These are phyloP conservation scores for Littorina saxatilis DNA, from an alignment of 1,140 invertebrate genomes.

Conservation along the genomic window DNA sequence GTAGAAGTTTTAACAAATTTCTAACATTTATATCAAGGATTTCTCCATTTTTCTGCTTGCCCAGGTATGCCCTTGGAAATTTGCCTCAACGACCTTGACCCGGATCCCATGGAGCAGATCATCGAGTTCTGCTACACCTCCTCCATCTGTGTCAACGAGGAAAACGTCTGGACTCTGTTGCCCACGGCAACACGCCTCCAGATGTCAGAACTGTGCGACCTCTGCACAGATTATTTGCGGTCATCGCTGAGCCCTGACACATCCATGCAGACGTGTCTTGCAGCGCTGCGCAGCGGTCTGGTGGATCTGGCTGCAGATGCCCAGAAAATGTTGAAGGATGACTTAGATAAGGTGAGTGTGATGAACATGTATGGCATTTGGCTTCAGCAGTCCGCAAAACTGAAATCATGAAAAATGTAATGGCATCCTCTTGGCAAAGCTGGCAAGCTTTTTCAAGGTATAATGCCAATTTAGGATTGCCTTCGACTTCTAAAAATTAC, in stretches of 20 bases:
- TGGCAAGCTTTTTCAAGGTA: too few relatives aligned
- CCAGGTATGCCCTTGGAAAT: conserved; percentile 42
- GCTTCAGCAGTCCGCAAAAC: too few relatives aligned
- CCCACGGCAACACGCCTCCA: conserved; percentile 52
- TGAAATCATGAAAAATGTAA: too few relatives aligned
- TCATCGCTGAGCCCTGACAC: conserved; percentile 49
- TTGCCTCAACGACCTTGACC: conserved; percentile 48
- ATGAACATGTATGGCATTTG: too few relatives aligned
- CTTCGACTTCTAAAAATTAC: too few relatives aligned
- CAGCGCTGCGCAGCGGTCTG: conserved; percentile 44
- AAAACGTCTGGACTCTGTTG: conserved; percentile 57
- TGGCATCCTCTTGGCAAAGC: too few relatives aligned
- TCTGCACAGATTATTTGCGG: conserved; percentile 59
- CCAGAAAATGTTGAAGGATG: conserved; percentile 47
- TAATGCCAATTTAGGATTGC: too few relatives aligned
- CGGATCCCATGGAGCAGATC: conserved; percentile 48
- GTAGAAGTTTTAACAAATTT: too few relatives aligned
- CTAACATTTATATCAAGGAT: too few relatives aligned
- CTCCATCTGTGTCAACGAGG: conserved; percentile 55
- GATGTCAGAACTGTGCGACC: conserved; percentile 54
- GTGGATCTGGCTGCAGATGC: conserved; percentile 36
- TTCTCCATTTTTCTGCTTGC: too few relatives aligned
- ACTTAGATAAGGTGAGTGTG: conserved; percentile 57
- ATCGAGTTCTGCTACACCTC: conserved; percentile 67
- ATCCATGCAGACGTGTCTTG: conserved; percentile 47